A percentile compares a stretch with the other conserved stretches of the same genome.
phyloP scores from a whole-genome alignment of 2,888 invertebrate species.

The Hetaerina titia region DNA sequence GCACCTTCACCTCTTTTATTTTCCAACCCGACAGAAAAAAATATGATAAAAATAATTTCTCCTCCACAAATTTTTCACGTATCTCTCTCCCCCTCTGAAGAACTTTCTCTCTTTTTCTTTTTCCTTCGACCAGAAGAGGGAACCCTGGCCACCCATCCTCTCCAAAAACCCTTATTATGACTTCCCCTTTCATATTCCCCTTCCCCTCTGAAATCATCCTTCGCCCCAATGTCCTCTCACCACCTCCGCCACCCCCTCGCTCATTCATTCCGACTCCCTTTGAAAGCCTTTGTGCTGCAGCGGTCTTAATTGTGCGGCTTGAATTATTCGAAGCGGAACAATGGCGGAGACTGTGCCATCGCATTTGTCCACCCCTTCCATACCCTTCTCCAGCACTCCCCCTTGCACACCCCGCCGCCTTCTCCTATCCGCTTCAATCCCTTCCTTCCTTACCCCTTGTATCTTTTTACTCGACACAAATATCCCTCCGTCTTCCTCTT shows the following conservation, averaged over 20 bases:
- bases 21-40: neutral
- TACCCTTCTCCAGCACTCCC: neutral
- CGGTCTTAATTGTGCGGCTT: conserved; percentile 39
- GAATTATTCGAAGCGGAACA: conserved; percentile 33
- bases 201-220: neutral
- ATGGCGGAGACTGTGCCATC: conserved; percentile 14
- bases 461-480: neutral
- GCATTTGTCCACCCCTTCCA: neutral
- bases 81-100: neutral
- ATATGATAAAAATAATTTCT: neutral
- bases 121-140: neutral
- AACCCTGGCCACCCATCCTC: neutral
- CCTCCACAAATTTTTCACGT: neutral
- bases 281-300: neutral
- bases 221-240: neutral
- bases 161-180: neutral
- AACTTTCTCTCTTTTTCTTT: neutral
- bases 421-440: neutral
- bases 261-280: neutral
- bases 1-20: neutral
- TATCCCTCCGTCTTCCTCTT: neutral
- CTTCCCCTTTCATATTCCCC: neutral
- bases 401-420: neutral
- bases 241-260: neutral
- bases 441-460: neutral